A percentile compares a stretch with the other conserved stretches of the same genome.
phyloP scores from a whole-genome alignment of 2,797 vertebrate species.

The Tenualosa thibaudeaui region DNA sequence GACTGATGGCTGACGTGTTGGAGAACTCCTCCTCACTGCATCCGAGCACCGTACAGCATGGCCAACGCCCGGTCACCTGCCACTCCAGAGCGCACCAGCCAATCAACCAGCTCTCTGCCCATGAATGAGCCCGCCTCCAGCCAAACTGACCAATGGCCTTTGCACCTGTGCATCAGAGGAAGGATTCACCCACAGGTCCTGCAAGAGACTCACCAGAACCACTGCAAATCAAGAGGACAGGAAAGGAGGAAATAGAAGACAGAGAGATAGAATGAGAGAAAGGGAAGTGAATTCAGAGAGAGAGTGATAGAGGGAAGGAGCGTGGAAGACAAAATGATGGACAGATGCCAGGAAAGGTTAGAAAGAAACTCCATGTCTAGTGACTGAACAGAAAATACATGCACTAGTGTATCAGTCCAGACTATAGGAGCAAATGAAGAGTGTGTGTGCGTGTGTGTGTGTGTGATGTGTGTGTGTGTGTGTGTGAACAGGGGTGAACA shows the following conservation, averaged over 20 bases:
- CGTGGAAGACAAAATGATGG: background rate
- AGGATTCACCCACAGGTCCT: constrained; percentile 90
- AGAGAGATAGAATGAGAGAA: constrained; percentile 30
- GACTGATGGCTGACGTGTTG: constrained; percentile 71
- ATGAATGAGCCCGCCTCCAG: constrained; percentile 61
- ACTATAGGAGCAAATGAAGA: background rate
- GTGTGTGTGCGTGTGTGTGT: background rate
- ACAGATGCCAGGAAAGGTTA: background rate
- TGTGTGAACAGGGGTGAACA: background rate
- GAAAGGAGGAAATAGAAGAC: background rate
- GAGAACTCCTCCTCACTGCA: constrained; percentile 78
- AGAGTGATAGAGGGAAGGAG: background rate
- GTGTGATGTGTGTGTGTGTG: background rate
- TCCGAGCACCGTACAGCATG: constrained; percentile 74
- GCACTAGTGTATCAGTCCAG: background rate
- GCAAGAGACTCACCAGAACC: constrained; percentile 76
- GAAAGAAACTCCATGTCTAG: constrained; percentile 29
- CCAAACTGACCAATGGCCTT: constrained; percentile 38
- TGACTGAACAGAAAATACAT: background rate
- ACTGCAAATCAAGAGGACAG: constrained; percentile 55
- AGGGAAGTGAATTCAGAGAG: background rate
- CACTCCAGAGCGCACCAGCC: constrained; percentile 82
- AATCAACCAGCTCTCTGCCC: constrained; percentile 84
- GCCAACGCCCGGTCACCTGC: constrained; percentile 77
- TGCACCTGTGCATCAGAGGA: constrained; percentile 96